Conservation (phyloP, 2,888 invertebrate species). For the Xanthia icteritia region DNA sequence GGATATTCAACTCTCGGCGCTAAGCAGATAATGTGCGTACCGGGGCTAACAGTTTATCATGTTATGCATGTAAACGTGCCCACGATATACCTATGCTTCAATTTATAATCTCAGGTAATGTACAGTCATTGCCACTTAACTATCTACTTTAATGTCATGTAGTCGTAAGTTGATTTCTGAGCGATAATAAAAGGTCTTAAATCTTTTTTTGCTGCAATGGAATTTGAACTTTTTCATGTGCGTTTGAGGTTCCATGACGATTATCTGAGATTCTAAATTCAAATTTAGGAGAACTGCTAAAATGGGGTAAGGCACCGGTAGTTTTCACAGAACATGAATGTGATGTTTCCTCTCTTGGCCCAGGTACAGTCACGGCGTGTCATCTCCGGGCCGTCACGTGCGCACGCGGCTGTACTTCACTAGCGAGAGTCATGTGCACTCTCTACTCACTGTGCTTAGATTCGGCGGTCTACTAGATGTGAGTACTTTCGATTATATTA, state of each 20-base stretch:
- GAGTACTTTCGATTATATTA: constrained; percentile 73
- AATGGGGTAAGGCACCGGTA: not conserved
- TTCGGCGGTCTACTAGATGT: constrained; percentile 97
- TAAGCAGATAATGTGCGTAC: too few species aligned
- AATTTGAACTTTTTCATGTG: not conserved
- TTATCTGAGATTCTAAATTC: not conserved
- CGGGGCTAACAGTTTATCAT: too few species aligned
- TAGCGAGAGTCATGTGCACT: constrained; percentile 99
- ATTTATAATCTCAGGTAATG: not conserved
- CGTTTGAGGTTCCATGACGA: not conserved
- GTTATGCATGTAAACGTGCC: not conserved
- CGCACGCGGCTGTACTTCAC: constrained; percentile 99
- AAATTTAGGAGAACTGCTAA: not conserved
- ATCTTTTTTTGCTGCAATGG: not conserved
- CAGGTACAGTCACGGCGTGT: constrained; percentile 99
- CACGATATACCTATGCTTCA: not conserved
- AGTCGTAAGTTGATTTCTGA: not conserved
- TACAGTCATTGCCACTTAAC: not conserved
- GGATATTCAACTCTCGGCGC: too few species aligned
- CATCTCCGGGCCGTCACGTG: constrained; percentile 99
- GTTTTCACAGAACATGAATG: not conserved
- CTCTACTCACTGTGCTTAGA: constrained; percentile 97
- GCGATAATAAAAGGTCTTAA: not conserved
- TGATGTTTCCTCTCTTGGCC: not conserved
- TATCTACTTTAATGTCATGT: not conserved